Conservation (phyloP, 2,888 invertebrate species). For the Dynastes maya region DNA sequence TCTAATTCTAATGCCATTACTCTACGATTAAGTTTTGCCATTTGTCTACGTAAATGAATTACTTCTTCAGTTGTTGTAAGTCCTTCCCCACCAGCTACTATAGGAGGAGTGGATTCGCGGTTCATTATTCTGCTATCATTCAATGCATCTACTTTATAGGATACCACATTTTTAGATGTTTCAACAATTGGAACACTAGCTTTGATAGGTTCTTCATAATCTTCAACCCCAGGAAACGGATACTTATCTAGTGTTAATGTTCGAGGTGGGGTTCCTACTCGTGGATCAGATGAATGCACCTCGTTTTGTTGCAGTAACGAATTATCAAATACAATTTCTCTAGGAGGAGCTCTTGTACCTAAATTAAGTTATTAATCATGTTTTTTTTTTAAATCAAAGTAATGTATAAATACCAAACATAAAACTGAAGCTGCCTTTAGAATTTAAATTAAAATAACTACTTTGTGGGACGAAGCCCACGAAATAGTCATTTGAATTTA, state of each 20-base stretch:
- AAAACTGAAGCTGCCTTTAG: conserved; percentile 49
- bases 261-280: conserved; percentile 92
- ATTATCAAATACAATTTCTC: conserved; percentile 90
- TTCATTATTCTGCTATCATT: conserved; percentile 58
- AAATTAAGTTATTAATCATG: conserved; percentile 49
- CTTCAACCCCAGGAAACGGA: conserved; percentile 81
- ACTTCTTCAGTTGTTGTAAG: conserved; percentile 85
- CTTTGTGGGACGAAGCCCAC: conserved; percentile 42
- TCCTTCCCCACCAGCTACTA: conserved; percentile 73
- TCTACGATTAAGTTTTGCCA: conserved; percentile 89
- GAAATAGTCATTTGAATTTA: conserved; percentile 46
- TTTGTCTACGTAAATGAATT: conserved; percentile 86
- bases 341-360: conserved; percentile 89
- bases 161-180: conserved; percentile 57
- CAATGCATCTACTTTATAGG: conserved; percentile 61
- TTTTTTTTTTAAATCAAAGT: neutral
- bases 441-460: conserved; percentile 46
- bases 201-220: conserved; percentile 71
- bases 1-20: conserved; percentile 91
- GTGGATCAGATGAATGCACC: conserved; percentile 79
- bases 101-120: conserved; percentile 63
- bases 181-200: conserved; percentile 62
- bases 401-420: conserved; percentile 22
- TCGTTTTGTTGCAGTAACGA: conserved; percentile 82
- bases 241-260: conserved; percentile 90